Conservation (phyloP, 2,888 invertebrate species). For the Zelleria hepariella region DNA sequence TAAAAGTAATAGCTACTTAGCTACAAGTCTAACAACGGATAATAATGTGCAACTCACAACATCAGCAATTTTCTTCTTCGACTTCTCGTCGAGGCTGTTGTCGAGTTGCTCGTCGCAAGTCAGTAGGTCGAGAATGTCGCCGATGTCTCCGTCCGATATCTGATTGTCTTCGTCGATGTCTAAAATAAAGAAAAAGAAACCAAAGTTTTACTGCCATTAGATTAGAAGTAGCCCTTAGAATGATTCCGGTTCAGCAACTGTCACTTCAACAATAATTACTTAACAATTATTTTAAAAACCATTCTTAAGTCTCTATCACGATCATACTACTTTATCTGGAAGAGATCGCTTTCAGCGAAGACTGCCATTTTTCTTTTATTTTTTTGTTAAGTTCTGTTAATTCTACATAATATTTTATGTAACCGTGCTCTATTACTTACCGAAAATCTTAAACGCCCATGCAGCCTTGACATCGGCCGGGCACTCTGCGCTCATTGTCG, state of each 20-base stretch:
- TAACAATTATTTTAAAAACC: too few species aligned
- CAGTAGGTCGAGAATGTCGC: constrained; percentile 65
- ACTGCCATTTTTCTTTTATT: too few species aligned
- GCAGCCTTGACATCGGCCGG: constrained; percentile 79
- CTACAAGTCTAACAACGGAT: neutral
- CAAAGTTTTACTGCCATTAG: too few species aligned
- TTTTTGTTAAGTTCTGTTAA: too few species aligned
- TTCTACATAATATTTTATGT: too few species aligned
- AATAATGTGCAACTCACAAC: constrained; percentile 49
- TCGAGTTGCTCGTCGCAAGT: constrained; percentile 40
- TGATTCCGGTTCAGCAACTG: too few species aligned
- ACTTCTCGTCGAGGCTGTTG: constrained; percentile 42
- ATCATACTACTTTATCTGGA: too few species aligned
- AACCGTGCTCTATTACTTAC: constrained; percentile 41
- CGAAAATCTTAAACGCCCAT: constrained; percentile 85
- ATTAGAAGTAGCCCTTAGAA: too few species aligned
- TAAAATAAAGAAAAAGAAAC: constrained; percentile 22
- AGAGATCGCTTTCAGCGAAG: too few species aligned
- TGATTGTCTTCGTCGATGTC: constrained; percentile 76
- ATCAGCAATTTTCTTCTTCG: constrained; percentile 67
- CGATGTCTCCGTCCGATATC: constrained; percentile 70
- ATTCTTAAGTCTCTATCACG: too few species aligned
- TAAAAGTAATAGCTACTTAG: too few species aligned
- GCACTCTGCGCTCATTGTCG: constrained; percentile 81
- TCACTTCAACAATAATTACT: too few species aligned